Base-by-base conservation (phyloP, 2,797 vertebrate genomes). In the Enoplosus armatus region DNA sequence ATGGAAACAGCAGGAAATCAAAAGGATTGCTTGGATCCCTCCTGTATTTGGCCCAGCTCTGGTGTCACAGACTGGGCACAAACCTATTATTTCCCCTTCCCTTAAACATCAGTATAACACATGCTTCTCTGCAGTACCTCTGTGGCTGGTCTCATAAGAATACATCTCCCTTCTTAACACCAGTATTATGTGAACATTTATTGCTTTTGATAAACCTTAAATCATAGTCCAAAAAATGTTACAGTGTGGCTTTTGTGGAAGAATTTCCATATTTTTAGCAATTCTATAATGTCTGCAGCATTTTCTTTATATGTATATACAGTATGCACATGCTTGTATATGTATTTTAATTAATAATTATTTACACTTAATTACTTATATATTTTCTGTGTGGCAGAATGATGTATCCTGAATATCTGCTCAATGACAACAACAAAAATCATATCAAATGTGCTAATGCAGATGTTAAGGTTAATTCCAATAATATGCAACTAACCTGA, bases 1-100 rank as follows among this genome's bases (percentile, higher is more conserved):
- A 87, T 87, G 77, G 78, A 87, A 89, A 82, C 77, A 61, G 83
- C 66, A 83, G 84, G 84, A 85, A 91, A 89, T 82, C 76, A 83
- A 80, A 85, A 76, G 72, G 48, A 82, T 79, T 83, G 74, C 62
- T 84, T 39, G 45, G 26, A 53, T 82, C 65, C 54, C 10, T 77
- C 14, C 53, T 67, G 22, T 64, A 59, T 79, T 83, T 60, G 64
- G 41, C 62, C 26, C 59, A 39, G 61, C 65, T 78, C 68, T 62
- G 50, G 54, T 76, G 67, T 83, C 65, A 84, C 78, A 70, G 71
- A 35, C 37, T n/a, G 54, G 43, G 79, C 39, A 67, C 50, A 74
- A 80, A 86, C 35, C 51, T 4, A 50, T 60, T 80, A 70, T 85
- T 79, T 77, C 27, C 6, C 39, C 22, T 35, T 24, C 27, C 12